Evolutionary conservation across 2,888 invertebrate species (phyloP).

Genomic region (Prosapia bicincta): DNA sequence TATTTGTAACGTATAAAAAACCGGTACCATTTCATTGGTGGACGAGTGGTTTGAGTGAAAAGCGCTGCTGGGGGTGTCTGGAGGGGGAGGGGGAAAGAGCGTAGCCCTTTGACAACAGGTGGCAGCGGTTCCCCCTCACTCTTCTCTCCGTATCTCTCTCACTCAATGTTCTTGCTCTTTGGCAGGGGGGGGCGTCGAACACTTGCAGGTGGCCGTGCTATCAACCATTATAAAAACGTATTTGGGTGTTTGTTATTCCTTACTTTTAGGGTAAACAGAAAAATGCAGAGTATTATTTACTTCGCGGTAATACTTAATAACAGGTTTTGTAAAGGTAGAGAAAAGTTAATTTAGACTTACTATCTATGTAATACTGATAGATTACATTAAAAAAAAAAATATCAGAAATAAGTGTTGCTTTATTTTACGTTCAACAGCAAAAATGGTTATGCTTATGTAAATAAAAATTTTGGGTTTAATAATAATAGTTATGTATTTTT

Average conservation of each 20-base stretch:
- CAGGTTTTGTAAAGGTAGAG: too few species aligned
- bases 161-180: background rate
- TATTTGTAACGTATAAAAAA: conserved; percentile 2
- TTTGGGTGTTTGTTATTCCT: background rate
- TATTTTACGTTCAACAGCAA: too few species aligned
- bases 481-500: too few species aligned
- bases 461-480: too few species aligned
- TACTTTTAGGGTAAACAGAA: too few species aligned
- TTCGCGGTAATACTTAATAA: too few species aligned
- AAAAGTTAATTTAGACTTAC: too few species aligned
- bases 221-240: conserved; percentile 2
- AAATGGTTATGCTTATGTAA: too few species aligned
- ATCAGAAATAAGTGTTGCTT: too few species aligned
- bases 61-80: background rate
- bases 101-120: background rate
- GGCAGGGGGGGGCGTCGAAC: background rate
- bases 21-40: background rate
- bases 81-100: background rate
- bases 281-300: too few species aligned
- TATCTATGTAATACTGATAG: too few species aligned
- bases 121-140: background rate
- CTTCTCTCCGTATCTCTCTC: background rate
- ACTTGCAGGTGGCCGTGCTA: background rate
- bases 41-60: background rate
- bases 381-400: too few species aligned